These are phyloP conservation scores for Busseola fusca DNA, from an alignment of 2,888 invertebrate genomes.

Conservation along the genomic window DNA sequence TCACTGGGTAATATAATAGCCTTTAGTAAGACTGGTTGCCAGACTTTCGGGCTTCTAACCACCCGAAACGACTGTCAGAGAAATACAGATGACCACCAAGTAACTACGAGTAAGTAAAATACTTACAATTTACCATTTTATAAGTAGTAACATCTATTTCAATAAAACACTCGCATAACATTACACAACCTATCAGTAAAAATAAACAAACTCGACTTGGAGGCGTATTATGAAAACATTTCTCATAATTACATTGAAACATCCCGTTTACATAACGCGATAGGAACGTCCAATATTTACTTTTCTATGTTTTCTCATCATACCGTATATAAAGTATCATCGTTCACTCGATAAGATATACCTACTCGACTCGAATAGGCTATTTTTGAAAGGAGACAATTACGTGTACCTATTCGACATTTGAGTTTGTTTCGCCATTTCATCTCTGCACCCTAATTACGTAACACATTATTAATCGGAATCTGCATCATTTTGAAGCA, in stretches of 20 bases:
- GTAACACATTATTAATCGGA: too few relatives aligned
- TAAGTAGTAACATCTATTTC: not conserved
- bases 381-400: not conserved
- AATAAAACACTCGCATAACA: slow-evolving; percentile 5
- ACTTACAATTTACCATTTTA: not conserved
- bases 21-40: too few relatives aligned
- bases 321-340: not conserved
- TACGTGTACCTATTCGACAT: too few relatives aligned
- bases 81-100: not conserved
- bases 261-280: slow-evolving; percentile 12
- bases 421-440: not conserved
- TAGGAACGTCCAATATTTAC: slow-evolving; percentile 22
- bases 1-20: too few relatives aligned
- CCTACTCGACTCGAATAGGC: not conserved
- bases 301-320: slow-evolving; percentile 3
- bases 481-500: too few relatives aligned
- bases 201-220: slow-evolving; percentile 15
- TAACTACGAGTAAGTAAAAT: not conserved
- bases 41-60: not conserved
- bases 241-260: not conserved
- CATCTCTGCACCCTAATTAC: too few relatives aligned
- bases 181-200: slow-evolving; percentile 10
- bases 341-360: not conserved
- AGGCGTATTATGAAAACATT: slow-evolving; percentile 47
- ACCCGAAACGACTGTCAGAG: not conserved